A percentile compares a stretch with the other conserved stretches of the same genome.
phyloP scores from a whole-genome alignment of 2,113 vertebrate genomes.

The Microcebus tavaratra region DNA sequence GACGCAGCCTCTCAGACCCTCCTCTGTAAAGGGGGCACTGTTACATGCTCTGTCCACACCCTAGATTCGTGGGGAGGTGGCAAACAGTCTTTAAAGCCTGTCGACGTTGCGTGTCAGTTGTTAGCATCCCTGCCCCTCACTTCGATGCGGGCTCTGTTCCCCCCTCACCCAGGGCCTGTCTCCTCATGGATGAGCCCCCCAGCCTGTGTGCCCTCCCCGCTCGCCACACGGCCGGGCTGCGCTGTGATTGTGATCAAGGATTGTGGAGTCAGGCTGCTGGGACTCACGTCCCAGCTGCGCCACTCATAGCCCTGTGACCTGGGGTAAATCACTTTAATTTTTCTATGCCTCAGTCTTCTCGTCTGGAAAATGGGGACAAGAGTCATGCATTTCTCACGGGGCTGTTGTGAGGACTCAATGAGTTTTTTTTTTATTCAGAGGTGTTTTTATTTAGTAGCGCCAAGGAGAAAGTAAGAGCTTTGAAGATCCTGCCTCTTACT shows the following conservation, averaged over 20 bases:
- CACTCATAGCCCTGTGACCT: too few species aligned
- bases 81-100: too few species aligned
- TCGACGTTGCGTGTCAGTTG: too few species aligned
- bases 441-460: too few species aligned
- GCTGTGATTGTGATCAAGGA: fast-evolving
- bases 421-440: neutral
- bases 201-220: neutral
- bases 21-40: neutral
- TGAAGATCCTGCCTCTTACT: neutral
- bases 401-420: neutral
- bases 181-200: neutral
- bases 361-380: neutral
- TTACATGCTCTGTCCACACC: neutral
- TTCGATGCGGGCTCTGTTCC: neutral
- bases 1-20: neutral
- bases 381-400: too few species aligned
- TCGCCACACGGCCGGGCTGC: neutral
- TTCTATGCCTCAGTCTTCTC: neutral
- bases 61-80: too few species aligned
- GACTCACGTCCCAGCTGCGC: neutral
- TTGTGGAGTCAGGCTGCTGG: neutral
- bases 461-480: neutral
- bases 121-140: neutral
- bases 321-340: neutral
- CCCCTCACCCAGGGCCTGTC: neutral